A percentile compares a stretch with the other conserved stretches of the same genome.
phyloP scores from a whole-genome alignment of 2,888 invertebrate species.

The Actias luna region DNA sequence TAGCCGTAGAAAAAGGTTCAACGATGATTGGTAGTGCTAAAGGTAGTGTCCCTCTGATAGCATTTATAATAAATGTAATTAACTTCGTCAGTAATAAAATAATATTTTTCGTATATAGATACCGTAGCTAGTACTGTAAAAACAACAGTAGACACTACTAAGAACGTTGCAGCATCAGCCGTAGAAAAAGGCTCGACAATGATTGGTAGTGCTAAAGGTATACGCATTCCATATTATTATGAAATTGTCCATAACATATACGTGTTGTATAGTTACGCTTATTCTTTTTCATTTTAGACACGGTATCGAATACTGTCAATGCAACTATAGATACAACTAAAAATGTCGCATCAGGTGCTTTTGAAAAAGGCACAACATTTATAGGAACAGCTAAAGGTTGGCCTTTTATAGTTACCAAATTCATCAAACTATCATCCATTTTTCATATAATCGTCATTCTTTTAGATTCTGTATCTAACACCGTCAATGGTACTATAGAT shows the following conservation, averaged over 20 bases:
- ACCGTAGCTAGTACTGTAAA: conserved; percentile 32
- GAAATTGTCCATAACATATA: background rate
- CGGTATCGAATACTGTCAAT: conserved; percentile 40
- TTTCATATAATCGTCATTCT: background rate
- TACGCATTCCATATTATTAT: background rate
- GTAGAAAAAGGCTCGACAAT: conserved; percentile 45
- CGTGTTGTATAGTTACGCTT: background rate
- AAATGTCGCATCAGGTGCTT: conserved; percentile 44
- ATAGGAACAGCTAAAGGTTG: conserved; percentile 45
- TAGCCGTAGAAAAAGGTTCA: conserved; percentile 36
- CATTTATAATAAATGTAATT: too few species aligned
- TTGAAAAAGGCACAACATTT: conserved; percentile 43
- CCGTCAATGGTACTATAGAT: conserved; percentile 25
- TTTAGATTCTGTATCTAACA: conserved; percentile 23
- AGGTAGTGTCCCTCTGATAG: too few species aligned
- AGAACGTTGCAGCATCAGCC: conserved; percentile 40
- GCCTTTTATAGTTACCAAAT: background rate
- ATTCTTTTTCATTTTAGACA: conserved; percentile 34
- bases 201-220: conserved; percentile 50
- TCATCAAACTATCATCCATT: background rate
- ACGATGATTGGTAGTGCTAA: too few species aligned
- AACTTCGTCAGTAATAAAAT: too few species aligned
- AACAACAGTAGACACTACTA: conserved; percentile 40
- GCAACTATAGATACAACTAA: conserved; percentile 51
- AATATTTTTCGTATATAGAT: too few species aligned